Evolutionary conservation across 2,888 invertebrate species (phyloP).

Genomic region (Onchidella celtica): DNA sequence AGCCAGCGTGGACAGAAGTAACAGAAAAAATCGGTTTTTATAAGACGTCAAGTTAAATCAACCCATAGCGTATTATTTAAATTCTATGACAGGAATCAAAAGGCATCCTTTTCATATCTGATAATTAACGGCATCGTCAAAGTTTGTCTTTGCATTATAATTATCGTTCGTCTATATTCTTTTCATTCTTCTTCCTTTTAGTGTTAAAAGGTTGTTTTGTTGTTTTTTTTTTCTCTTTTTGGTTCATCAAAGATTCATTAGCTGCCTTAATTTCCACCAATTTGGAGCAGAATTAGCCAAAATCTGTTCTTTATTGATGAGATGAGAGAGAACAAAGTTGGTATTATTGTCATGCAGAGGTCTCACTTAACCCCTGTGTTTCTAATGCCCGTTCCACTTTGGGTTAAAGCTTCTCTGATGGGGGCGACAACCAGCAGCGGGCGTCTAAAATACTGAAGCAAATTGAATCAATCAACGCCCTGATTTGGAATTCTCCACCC

Average conservation of each 20-base stretch:
- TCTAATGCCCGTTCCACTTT: neutral
- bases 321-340: conserved; percentile 2
- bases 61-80: no score
- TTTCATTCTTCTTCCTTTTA: no score
- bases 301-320: conserved; percentile 25
- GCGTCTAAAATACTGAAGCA: neutral
- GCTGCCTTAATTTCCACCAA: conserved; percentile 26
- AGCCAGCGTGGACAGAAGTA: no score
- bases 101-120: no score
- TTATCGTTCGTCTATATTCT: no score
- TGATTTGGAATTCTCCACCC: conserved; percentile 31
- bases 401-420: neutral
- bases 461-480: conserved; percentile 46
- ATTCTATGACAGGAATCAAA: no score
- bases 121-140: no score
- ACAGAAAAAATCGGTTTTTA: no score
- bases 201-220: no score
- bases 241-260: conserved; percentile 29
- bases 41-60: no score
- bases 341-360: conserved; percentile 27
- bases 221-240: no score
- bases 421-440: neutral
- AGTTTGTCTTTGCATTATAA: no score
- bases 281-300: conserved; percentile 8
- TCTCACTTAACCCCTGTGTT: neutral